A percentile compares a stretch with the other conserved stretches of the same genome.
Evolutionary conservation across 1,140 invertebrate genomes (phyloP).

Genomic region (Penaeus chinensis): DNA sequence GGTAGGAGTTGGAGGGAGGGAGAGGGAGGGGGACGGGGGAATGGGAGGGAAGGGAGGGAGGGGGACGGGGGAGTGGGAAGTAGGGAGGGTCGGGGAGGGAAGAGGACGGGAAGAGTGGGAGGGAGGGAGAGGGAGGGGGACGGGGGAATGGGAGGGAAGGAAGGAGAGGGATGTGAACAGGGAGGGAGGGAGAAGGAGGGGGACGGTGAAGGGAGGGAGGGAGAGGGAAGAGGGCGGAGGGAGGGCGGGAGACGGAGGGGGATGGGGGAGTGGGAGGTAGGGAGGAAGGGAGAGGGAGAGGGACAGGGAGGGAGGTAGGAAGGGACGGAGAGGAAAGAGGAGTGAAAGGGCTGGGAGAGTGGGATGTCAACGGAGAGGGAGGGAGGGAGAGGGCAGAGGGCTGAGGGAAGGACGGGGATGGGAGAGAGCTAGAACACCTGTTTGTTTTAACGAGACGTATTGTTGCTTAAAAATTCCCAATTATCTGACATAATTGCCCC

Average conservation of each 20-base stretch:
- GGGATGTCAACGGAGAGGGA: too few relatives aligned
- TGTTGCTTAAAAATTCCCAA: too few relatives aligned
- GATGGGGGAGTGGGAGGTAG: conserved; percentile 11
- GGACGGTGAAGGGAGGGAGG: not conserved
- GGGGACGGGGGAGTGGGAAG: not conserved
- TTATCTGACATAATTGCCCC: too few relatives aligned
- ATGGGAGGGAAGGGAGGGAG: not conserved
- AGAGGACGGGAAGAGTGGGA: not conserved
- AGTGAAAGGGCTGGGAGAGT: too few relatives aligned
- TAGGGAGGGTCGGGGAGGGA: not conserved
- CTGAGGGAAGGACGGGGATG: too few relatives aligned
- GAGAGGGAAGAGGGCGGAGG: not conserved
- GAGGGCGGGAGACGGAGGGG: not conserved
- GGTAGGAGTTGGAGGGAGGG: not conserved
- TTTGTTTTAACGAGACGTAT: too few relatives aligned
- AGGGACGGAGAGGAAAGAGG: too few relatives aligned
- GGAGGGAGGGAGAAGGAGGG: not conserved
- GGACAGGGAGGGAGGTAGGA: too few relatives aligned
- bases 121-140: too few relatives aligned
- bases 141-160: not conserved
- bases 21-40: too few relatives aligned
- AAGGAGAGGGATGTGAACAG: not conserved
- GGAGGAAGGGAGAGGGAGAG: not conserved
- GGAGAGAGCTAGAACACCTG: not conserved
- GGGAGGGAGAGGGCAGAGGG: too few relatives aligned